Base-by-base conservation (phyloP, 1,140 invertebrate genomes). In the Drosophila pseudoananassae region DNA sequence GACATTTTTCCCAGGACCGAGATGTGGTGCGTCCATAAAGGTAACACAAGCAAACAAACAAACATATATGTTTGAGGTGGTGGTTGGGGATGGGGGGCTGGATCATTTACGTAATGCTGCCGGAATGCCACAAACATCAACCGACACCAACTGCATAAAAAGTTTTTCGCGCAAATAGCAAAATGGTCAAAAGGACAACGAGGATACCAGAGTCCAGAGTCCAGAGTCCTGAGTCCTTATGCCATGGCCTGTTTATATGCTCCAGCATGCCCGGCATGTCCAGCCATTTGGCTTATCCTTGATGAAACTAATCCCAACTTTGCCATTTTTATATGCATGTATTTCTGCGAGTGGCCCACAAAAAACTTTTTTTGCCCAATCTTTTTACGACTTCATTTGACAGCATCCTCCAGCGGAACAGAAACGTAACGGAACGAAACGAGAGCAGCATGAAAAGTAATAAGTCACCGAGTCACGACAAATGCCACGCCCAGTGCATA, bases 221-320 rank as follows among this genome's bases (percentile, higher is more conserved):
- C 29, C 49, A 46, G 58, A 15, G 27, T 36, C 27, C 51, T 58
- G 43, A 58, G 52, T 75, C 46, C 50, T 51, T 71, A 66, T 23
- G 45, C 45, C 54, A 49, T 56, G 73, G 50, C 59, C 71, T 46
- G 76, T 84, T 83, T 83, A 83, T 83, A 75, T 83, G 75, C 71
- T 58, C 33, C 71, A 58, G 53, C 58, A n/a, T 63, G 52, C 29
- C 40, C 38, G 54, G 63, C 78, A 77, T 76, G 82, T 82, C 82
- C 82, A 87, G 78, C 82, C 76, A 88, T 84, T 89, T 84, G 85
- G 84, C 80, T 89, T 89, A 90, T 82, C 81, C 81, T 83, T 90
- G 85, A 90, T 87, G 81, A 90, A 90, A 90, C 87, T 90, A 90
- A 90, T 90, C 87, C 87, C 76, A 82, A 79, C 81, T 82, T 78